Base-by-base conservation (phyloP, 2,797 vertebrate genomes). In the Fringilla coelebs region DNA sequence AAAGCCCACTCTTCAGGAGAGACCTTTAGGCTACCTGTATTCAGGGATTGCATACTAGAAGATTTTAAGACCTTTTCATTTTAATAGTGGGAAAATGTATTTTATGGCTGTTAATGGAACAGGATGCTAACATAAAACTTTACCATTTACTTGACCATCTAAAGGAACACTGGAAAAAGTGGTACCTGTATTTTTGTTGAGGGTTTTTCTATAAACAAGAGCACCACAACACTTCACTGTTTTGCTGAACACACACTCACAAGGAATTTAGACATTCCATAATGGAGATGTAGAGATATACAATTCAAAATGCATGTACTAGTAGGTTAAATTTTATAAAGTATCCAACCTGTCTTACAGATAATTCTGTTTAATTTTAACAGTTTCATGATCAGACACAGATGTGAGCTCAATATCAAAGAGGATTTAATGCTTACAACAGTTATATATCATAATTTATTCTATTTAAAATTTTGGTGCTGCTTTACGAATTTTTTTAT, bases 371-470 rank as follows among this genome's bases (percentile, higher is more conserved):
- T 95, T 95, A 94, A 94, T 96, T 97, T 96, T 94, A 96, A 96
- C 93, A 92, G 49, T 93, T 96, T 94, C 90, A 85, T 71, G 89
- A 94, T 92, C 95, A 97, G 97, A 96, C 93, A 97, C 96, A 97
- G 96, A 97, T 97, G 93, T 97, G 95, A 98, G 91, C 90, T 93
- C 96, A 97, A 97, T 97, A 96, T 95, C 96, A 97, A 97, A 90
- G 77, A 93, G 65, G 28, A 93, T 79, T 83, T 94, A 85, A 95
- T 88, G 68, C 43, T 85, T 85, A 51, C 38, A 89, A 85, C 60
- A 77, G 18, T 90, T 82, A 62, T 54, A 36, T 36, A 68, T 91
- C 55, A 31, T 74, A 72, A 91, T 90, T 95, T 94, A 84, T 85
- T 88, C 83, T 87, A 85, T 88, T 90, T 87, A 79, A 79, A 52